Conservation (phyloP, 1,140 invertebrate species). For the Pogonognathellus flavescens region DNA sequence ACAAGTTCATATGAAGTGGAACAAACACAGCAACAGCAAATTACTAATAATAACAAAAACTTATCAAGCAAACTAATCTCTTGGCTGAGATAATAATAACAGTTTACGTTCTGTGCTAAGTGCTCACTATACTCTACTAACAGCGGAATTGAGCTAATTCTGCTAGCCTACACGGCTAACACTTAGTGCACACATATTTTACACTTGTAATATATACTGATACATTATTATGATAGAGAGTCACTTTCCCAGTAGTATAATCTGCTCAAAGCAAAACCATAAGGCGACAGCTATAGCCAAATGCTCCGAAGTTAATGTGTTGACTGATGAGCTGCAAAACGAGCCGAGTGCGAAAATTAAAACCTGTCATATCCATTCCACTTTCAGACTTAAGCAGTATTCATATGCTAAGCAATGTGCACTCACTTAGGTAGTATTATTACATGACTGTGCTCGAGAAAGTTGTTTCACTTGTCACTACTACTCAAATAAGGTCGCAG, state of each 20-base stretch:
- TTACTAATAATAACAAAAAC: conserved; percentile 38
- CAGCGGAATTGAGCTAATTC: neutral
- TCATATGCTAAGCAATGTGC: conserved; percentile 5
- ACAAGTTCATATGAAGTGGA: too few relatives aligned
- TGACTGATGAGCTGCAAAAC: conserved; percentile 31
- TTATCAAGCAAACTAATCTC: conserved; percentile 41
- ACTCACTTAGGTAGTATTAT: neutral
- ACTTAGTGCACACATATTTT: too few relatives aligned
- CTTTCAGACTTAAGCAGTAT: neutral
- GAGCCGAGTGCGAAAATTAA: conserved; percentile 43
- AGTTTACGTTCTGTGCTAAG: conserved; percentile 7
- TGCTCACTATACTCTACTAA: neutral
- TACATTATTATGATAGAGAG: too few relatives aligned
- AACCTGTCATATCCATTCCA: conserved; percentile 48
- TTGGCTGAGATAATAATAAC: conserved; percentile 44
- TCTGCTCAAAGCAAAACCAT: too few relatives aligned
- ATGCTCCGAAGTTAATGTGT: conserved; percentile 22
- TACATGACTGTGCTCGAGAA: neutral
- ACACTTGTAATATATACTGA: too few relatives aligned
- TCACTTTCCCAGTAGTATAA: too few relatives aligned
- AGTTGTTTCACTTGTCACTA: neutral
- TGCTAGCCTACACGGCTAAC: neutral
- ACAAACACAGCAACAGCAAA: conserved; percentile 20
- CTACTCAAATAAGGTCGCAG: neutral
- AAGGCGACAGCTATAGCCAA: neutral